These are phyloP conservation scores for Petrolisthes manimaculis DNA, from an alignment of 2,888 invertebrate genomes.

Conservation along the genomic window DNA sequence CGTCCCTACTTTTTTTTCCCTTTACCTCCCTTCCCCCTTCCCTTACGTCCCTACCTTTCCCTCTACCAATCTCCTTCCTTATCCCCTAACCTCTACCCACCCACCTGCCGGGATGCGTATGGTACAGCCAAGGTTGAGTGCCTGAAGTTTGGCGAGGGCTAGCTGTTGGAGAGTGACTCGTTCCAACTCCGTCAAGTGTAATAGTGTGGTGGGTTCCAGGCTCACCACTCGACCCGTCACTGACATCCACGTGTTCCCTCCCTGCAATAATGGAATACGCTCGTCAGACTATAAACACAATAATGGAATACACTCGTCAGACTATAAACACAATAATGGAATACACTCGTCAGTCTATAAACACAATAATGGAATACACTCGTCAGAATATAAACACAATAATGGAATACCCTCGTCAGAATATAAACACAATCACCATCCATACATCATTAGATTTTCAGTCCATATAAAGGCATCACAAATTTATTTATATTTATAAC, in stretches of 20 bases:
- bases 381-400: neutral
- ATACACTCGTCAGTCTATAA: neutral
- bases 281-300: neutral
- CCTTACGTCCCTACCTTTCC: neutral
- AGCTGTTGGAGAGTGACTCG: constrained; percentile 85
- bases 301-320: neutral
- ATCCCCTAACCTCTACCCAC: neutral
- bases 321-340: neutral
- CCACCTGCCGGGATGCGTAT: constrained; percentile 73
- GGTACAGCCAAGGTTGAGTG: constrained; percentile 84
- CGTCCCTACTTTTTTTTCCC: too few relatives aligned
- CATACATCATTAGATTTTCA: too few relatives aligned
- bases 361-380: neutral
- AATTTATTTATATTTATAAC: too few relatives aligned
- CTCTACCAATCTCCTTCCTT: neutral
- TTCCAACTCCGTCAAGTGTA: constrained; percentile 84
- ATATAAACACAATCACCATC: neutral
- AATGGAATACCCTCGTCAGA: neutral
- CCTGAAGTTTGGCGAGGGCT: constrained; percentile 86
- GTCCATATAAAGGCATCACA: too few relatives aligned
- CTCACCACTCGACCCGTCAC: constrained; percentile 76
- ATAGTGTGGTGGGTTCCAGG: constrained; percentile 79
- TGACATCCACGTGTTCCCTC: constrained; percentile 66
- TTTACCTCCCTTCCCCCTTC: too few relatives aligned
- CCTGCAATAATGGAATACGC: constrained; percentile 46